These are phyloP conservation scores for Melanerpes aurifrons DNA, from an alignment of 2,113 vertebrate species.

Conservation along the genomic window DNA sequence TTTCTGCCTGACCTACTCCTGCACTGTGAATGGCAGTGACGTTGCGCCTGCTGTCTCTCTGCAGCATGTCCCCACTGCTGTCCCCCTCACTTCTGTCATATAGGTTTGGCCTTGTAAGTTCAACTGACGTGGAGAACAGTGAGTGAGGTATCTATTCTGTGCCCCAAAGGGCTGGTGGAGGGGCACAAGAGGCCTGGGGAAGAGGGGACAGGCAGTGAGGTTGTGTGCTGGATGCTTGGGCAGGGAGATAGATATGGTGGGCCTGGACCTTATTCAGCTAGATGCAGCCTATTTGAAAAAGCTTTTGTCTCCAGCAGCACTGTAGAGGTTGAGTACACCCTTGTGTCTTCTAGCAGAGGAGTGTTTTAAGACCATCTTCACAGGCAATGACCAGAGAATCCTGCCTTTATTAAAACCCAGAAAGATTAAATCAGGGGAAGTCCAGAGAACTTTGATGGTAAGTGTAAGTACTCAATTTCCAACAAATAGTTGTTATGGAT, in stretches of 20 bases:
- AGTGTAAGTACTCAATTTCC: neutral
- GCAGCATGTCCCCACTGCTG: too few species aligned
- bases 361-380: neutral
- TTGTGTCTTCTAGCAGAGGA: neutral
- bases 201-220: neutral
- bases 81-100: neutral
- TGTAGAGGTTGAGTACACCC: accelerated
- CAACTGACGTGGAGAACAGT: neutral
- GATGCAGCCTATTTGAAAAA: neutral
- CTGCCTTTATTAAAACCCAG: neutral
- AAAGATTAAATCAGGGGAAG: neutral
- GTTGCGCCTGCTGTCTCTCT: neutral
- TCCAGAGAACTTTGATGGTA: neutral
- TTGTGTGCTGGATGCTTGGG: neutral
- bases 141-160: accelerated
- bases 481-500: neutral
- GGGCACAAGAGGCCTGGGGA: neutral
- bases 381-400: neutral
- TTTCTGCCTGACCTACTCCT: accelerated
- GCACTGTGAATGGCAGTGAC: accelerated
- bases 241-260: neutral
- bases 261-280: too few species aligned
- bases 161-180: neutral
- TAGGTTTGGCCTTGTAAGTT: neutral
- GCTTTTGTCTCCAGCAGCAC: neutral